Percentiles rank a stretch among this genome's conserved stretches.
Conservation (phyloP, 2,888 invertebrate genomes). For the Ectobius pallidus region DNA sequence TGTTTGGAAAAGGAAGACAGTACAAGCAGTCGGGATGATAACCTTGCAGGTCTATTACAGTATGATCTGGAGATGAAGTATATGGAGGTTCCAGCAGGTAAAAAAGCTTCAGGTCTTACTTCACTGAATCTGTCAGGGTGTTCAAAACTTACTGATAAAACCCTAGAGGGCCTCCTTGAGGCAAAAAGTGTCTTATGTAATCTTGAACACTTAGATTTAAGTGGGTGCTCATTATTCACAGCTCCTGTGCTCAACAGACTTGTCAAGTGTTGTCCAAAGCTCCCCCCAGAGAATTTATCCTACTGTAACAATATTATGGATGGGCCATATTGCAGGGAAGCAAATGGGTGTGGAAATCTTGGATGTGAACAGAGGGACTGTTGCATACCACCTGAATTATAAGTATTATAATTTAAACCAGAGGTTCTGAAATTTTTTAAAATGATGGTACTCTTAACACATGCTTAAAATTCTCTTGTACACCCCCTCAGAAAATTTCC, state of each 20-base stretch:
- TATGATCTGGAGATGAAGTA: background rate
- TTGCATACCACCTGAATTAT: background rate
- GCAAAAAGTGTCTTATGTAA: background rate
- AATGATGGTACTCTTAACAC: too few relatives aligned
- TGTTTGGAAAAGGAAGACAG: background rate
- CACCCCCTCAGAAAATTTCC: too few relatives aligned
- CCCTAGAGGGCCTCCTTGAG: background rate
- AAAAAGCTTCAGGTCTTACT: background rate
- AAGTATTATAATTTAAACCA: background rate
- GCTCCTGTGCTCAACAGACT: background rate
- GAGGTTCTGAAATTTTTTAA: background rate
- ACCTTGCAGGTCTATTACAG: background rate
- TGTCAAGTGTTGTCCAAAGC: background rate
- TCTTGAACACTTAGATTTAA: background rate
- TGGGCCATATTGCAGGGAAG: constrained; percentile 7
- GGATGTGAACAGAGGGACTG: background rate
- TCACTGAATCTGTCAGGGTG: background rate
- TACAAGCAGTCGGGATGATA: background rate
- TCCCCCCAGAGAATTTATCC: background rate
- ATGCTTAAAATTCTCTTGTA: too few relatives aligned
- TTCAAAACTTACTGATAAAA: background rate
- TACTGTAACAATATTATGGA: background rate
- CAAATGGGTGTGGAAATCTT: constrained; percentile 4
- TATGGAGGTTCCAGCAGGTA: background rate
- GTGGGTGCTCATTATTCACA: background rate